Evolutionary conservation across 2,113 vertebrate species (phyloP).

Genomic region (Tinamus guttatus): DNA sequence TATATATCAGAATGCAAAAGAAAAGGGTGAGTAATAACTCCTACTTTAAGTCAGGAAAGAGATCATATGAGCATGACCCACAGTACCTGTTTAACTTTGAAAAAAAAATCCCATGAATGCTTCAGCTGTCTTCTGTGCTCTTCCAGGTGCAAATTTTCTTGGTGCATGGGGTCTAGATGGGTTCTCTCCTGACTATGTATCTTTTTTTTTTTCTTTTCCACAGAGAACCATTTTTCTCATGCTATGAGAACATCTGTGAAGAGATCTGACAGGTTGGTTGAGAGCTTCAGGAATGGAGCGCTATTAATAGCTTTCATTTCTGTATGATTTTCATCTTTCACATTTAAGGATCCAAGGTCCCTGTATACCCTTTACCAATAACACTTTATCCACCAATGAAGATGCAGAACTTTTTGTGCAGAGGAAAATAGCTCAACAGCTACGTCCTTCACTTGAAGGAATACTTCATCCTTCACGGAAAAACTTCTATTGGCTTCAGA

Average conservation of each 20-base stretch:
- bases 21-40: background rate
- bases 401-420: background rate
- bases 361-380: background rate
- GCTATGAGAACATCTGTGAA: background rate
- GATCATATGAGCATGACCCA: background rate
- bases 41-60: background rate
- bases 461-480: background rate
- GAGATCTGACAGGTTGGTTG: background rate
- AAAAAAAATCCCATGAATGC: background rate
- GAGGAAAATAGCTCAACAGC: background rate
- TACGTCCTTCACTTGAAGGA: background rate
- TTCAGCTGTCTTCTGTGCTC: background rate
- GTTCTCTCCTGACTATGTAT: background rate
- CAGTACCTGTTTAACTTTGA: background rate
- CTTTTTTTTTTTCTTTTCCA: background rate
- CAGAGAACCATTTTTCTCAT: background rate
- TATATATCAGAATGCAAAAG: background rate
- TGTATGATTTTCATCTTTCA: background rate
- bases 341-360: too few relatives aligned
- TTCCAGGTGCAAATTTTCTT: background rate
- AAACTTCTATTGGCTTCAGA: background rate
- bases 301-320: background rate
- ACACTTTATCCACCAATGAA: background rate
- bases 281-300: background rate
- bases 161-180: background rate